Evolutionary conservation across 2,113 vertebrate genomes (phyloP).

Genomic region (Scolopax mira): DNA sequence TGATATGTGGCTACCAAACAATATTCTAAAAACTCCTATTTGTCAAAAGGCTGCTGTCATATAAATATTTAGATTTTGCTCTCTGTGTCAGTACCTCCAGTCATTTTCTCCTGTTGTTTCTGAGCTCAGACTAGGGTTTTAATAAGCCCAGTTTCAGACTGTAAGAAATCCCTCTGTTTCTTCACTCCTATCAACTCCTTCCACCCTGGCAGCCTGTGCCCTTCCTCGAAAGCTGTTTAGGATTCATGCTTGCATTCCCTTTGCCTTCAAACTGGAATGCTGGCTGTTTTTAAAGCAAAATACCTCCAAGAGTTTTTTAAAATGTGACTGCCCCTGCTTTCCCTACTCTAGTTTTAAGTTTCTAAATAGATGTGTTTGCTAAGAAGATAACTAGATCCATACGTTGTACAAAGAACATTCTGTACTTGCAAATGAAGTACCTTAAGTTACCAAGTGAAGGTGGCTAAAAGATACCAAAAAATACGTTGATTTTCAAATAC

Average conservation of each 20-base stretch:
- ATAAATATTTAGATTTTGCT: slow-evolving; percentile 41
- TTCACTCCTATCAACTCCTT: background rate
- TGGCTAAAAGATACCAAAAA: background rate
- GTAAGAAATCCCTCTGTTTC: background rate
- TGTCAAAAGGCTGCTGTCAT: slow-evolving; percentile 15
- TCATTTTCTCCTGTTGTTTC: background rate
- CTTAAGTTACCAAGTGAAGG: background rate
- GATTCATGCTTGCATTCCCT: background rate
- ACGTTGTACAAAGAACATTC: background rate
- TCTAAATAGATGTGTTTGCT: background rate
- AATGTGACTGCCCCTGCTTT: background rate
- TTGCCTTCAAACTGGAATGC: background rate
- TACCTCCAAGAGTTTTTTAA: background rate
- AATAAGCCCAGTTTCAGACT: background rate
- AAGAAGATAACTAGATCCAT: background rate
- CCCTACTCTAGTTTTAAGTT: background rate
- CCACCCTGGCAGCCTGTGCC: background rate
- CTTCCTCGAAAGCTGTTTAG: background rate
- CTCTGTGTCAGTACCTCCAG: background rate
- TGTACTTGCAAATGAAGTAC: background rate
- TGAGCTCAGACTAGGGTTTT: background rate
- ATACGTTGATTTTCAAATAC: background rate
- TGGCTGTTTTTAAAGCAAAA: background rate
- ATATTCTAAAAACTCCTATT: background rate
- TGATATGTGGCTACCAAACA: slow-evolving; percentile 13